phyloP scores from a whole-genome alignment of 1,140 invertebrate genomes.

The Drosophila fuyamai region DNA sequence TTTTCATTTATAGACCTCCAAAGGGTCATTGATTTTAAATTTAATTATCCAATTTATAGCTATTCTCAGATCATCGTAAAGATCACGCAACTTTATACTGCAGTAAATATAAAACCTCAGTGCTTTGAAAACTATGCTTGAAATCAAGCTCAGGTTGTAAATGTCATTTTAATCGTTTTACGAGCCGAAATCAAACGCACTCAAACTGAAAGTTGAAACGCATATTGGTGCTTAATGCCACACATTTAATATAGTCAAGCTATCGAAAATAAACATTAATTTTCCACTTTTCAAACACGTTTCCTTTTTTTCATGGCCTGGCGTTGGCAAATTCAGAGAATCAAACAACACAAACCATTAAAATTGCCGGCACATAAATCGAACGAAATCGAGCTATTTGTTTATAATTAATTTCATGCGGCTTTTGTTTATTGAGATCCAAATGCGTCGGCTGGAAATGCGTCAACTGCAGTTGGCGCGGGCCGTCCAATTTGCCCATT shows the following conservation, averaged over 20 bases:
- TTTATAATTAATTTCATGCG: constrained; percentile 73
- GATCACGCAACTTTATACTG: neutral
- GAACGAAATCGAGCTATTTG: constrained; percentile 53
- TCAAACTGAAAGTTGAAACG: constrained; percentile 33
- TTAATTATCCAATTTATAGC: neutral
- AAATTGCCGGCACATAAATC: constrained; percentile 63
- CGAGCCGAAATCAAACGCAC: constrained; percentile 16
- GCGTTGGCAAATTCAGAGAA: constrained; percentile 22
- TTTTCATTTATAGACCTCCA: too few relatives aligned
- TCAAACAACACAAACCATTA: constrained; percentile 55
- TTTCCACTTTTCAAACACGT: constrained; percentile 31
- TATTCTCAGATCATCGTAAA: neutral
- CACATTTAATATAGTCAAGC: constrained; percentile 23
- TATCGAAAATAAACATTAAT: constrained; percentile 35
- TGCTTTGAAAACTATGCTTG: constrained; percentile 7
- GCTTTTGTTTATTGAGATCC: constrained; percentile 47
- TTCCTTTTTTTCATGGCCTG: constrained; percentile 2
- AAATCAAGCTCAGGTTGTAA: constrained; percentile 18
- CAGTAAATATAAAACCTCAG: neutral
- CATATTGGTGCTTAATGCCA: constrained; percentile 18
- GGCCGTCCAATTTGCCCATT: constrained; percentile 24
- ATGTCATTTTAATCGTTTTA: constrained; percentile 28
- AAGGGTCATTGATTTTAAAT: neutral
- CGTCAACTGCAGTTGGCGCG: constrained; percentile 47
- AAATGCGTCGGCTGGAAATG: constrained; percentile 58